Evolutionary conservation across 2,797 vertebrate species (phyloP), one percentile per base, ranked within the genome.

Genomic region (Helarctos malayanus): DNA sequence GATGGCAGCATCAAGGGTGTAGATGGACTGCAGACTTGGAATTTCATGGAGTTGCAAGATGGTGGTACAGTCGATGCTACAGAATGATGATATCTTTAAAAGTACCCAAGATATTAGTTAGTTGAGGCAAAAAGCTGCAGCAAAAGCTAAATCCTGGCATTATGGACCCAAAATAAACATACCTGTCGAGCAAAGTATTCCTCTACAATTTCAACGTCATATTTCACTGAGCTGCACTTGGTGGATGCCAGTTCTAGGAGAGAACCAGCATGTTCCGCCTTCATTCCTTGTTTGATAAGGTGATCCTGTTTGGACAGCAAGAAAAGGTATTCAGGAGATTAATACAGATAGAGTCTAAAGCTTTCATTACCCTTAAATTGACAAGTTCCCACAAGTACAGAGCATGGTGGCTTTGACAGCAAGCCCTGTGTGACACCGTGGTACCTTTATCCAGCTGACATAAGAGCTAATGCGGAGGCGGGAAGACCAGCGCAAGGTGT

Each of bases 151-250:
- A 41, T 45, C 79, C 45, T 49, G 18, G n/a, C 38, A 27, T 14
- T 68, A 47, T 0, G 3, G 41, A 41, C 7, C 78, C 32, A 94
- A 32, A 14, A 7, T 0, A 16, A 59, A 38, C 98, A 73, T 95
- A 99, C 99, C 99, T 99, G 99, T 97, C 99, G 99, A 95, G 99
- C 99, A 89, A 99, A 99, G 98, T 99, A 99, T 29, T 99, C 99
- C 97, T 99, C 99, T 21, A 99, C 99, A 75, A 99, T 99, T 63
- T 99, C 99, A 94, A 99, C 99, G 0, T 99, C 99, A 0, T 99
- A 99, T 95, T 99, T 99, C 80, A 99, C 99, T 0, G 99, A 99
- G 97, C 99, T 99, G 98, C 99, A 99, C 97, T 99, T 99, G 95
- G 99, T 98, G 13, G 99, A 99, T 0, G 99, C 99, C 97, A 99